Conservation (phyloP, 1,140 invertebrate species). For the Globodera ellingtonae region DNA sequence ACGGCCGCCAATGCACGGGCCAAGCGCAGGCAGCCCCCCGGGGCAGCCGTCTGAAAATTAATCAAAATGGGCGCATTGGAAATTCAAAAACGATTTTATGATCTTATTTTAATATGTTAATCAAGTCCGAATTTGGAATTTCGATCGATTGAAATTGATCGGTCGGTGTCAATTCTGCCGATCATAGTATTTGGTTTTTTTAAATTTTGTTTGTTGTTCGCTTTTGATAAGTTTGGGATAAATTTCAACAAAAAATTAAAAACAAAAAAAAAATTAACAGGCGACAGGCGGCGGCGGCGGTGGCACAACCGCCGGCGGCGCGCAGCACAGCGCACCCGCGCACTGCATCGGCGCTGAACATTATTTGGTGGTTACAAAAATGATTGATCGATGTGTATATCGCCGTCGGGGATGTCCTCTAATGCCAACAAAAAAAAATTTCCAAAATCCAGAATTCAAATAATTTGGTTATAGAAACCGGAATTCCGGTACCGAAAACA, state of each 20-base stretch:
- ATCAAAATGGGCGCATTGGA: constrained; percentile 1
- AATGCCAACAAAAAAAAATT: too few species aligned
- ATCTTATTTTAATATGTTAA: too few species aligned
- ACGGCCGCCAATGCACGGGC: constrained; percentile 56
- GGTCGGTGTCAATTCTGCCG: not conserved
- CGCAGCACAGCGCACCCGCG: not conserved
- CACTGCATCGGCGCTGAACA: constrained; percentile 1
- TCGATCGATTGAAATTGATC: not conserved
- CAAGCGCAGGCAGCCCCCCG: constrained; percentile 49
- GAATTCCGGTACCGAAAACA: too few species aligned
- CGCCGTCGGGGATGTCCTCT: too few species aligned
- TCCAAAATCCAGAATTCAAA: too few species aligned
- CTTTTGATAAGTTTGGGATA: not conserved
- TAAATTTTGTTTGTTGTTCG: not conserved
- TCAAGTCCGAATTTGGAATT: not conserved
- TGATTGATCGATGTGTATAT: too few species aligned
- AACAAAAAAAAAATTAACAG: not conserved
- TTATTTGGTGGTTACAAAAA: too few species aligned
- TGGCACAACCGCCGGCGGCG: not conserved
- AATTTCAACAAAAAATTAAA: not conserved
- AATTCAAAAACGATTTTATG: not conserved
- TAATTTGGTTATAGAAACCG: too few species aligned
- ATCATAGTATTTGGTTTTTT: not conserved
- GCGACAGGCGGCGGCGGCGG: not conserved
- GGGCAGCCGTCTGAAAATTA: constrained; percentile 55